A percentile compares a stretch with the other conserved stretches of the same genome.
Evolutionary conservation across 1,140 invertebrate species (phyloP).

Genomic region (Pemphigus obesinymphae): DNA sequence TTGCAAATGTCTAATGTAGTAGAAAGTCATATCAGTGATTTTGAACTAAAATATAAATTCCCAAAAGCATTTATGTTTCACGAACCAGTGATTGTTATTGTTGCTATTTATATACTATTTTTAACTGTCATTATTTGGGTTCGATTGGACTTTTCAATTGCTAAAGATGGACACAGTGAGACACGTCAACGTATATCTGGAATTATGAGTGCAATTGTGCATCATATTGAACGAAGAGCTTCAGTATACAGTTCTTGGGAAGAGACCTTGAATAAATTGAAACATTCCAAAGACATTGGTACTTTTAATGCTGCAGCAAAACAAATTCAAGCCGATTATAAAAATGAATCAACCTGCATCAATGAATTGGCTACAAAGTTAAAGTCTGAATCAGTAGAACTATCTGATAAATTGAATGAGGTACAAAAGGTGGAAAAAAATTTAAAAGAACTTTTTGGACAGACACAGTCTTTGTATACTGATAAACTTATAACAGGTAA

Average conservation of each 20-base stretch:
- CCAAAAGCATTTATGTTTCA: conserved; percentile 79
- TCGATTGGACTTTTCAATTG: conserved; percentile 91
- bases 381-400: conserved; percentile 61
- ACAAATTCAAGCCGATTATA: conserved; percentile 62
- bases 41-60: conserved; percentile 67
- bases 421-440: conserved; percentile 60
- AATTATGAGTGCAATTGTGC: conserved; percentile 57
- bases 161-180: conserved; percentile 56
- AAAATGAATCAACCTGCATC: conserved; percentile 58
- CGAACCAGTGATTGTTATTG: conserved; percentile 84
- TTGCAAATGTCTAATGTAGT: conserved; percentile 85
- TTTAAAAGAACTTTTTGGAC: conserved; percentile 54
- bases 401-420: conserved; percentile 62
- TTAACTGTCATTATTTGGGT: conserved; percentile 90
- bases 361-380: conserved; percentile 58
- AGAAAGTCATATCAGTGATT: conserved; percentile 89
- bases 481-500: conserved; percentile 66
- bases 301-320: conserved; percentile 58
- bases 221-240: conserved; percentile 60
- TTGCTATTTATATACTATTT: conserved; percentile 87
- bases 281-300: conserved; percentile 60
- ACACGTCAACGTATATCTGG: conserved; percentile 56
- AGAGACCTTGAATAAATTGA: conserved; percentile 61
- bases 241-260: conserved; percentile 62
- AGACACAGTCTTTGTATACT: conserved; percentile 57